phyloP scores from a whole-genome alignment of 2,888 invertebrate genomes.

The Strigamia maritima region DNA sequence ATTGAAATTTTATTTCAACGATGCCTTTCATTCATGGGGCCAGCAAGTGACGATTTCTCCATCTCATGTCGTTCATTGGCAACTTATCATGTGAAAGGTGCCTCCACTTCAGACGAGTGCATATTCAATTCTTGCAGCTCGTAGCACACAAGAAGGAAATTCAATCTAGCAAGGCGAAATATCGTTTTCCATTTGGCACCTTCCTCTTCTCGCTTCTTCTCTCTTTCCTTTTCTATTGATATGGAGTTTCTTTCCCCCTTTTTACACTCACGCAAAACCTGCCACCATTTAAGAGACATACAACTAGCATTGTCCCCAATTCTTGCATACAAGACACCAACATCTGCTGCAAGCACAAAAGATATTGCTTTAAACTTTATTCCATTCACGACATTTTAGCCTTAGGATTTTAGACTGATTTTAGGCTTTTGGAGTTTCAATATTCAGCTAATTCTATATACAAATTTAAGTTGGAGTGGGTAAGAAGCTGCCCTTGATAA shows the following conservation, averaged over 20 bases:
- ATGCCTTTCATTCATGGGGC: conserved; percentile 21
- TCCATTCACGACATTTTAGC: neutral
- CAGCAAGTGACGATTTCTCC: conserved; percentile 24
- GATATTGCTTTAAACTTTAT: conserved; percentile 9
- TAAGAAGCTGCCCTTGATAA: no score
- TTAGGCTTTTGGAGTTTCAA: no score
- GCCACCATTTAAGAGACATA: conserved; percentile 17
- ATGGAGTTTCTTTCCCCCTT: conserved; percentile 22
- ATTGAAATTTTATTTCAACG: conserved; percentile 29
- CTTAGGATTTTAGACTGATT: neutral
- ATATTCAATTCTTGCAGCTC: conserved; percentile 29
- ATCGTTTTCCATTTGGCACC: conserved; percentile 29
- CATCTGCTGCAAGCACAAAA: conserved; percentile 5
- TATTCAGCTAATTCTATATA: no score
- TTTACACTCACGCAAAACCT: conserved; percentile 12
- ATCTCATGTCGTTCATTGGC: conserved; percentile 27
- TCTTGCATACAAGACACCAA: neutral
- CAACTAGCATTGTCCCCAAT: conserved; percentile 19
- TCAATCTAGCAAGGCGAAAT: conserved; percentile 27
- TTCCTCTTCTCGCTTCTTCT: conserved; percentile 2
- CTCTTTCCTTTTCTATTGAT: conserved; percentile 16
- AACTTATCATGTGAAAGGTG: conserved; percentile 29
- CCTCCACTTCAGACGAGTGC: conserved; percentile 24
- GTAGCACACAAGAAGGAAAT: conserved; percentile 26
- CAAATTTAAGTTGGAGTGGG: no score